Base-by-base conservation (phyloP, 2,888 invertebrate genomes). In the Lysandra bellargus region DNA sequence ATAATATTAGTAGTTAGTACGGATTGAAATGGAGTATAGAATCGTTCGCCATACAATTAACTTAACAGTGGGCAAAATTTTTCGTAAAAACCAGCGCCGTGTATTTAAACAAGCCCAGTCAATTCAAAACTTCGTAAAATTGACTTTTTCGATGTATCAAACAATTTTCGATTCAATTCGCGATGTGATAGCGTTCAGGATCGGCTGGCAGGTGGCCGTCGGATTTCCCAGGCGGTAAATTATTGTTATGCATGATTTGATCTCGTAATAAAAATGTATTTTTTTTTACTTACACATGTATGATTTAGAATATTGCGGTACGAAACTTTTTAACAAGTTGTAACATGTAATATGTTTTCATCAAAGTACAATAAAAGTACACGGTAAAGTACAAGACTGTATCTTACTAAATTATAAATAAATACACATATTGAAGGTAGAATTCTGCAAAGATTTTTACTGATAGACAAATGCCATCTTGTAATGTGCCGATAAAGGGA, bases 241-340 rank as follows among this genome's bases (percentile, higher is more conserved):
- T 76, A 76, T 76, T 76, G 57, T 53, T 76, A 14, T 76, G 76
- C 76, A 57, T 76, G 76, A 76, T 76, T 76, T 57, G 57, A 53
- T 57, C 17, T 75, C 53, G 76, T 57, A 76, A 76, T 57, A 57
- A 76, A 76, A 76, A 76, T 76, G 33, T 75, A 14, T 12, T 76
- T 75, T 23, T 76, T 74, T 75, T 44, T 75, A 23, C 23, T 75
- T 75, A 49, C 49, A 74, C 74, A 49, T 49, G 75, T 53, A 49
- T 49, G 75, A 69, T 69, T 33, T 37, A 37, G 33, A 69, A 69
- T 37, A 69, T 69, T 69, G 69, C 33, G 69, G 69, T 37, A 33
- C 69, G 33, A 69, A 69, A 69, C 33, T 69, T 37, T 37, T 14
- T 14, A 69, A 69, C 69, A 69, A 69, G 33, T 33, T 33, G 33